These are phyloP conservation scores for Sericinus montela DNA, from an alignment of 2,888 invertebrate species.

Conservation along the genomic window DNA sequence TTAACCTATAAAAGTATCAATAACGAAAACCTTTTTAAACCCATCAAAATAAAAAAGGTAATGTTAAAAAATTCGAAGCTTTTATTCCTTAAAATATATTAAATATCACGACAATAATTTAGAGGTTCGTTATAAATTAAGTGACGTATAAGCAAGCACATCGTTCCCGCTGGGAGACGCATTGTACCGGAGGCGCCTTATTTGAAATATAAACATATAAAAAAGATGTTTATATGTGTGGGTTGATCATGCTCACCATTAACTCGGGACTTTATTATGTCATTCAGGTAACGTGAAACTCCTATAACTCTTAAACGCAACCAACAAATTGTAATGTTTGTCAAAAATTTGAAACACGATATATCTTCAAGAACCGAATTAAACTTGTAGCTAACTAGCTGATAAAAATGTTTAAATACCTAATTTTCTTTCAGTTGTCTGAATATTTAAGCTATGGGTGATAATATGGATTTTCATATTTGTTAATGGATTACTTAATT, in stretches of 20 bases:
- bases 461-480: no score
- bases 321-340: conserved; percentile 3
- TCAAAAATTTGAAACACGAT: conserved; percentile 8
- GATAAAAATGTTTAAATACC: no score
- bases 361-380: neutral
- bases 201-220: conserved; percentile 60
- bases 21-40: no score
- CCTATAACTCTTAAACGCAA: conserved; percentile 39
- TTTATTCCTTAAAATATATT: conserved; percentile 18
- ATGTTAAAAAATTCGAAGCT: no score
- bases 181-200: conserved; percentile 57
- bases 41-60: no score
- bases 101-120: conserved; percentile 39
- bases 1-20: no score
- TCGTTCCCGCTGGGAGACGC: conserved; percentile 57
- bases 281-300: conserved; percentile 55
- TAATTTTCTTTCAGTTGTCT: no score
- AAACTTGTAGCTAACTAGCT: no score
- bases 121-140: conserved; percentile 60
- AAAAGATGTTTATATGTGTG: conserved; percentile 42
- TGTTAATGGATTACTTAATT: no score
- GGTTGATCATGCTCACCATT: conserved; percentile 60
- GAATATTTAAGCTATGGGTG: no score
- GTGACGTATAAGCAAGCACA: conserved; percentile 41
- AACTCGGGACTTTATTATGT: conserved; percentile 64